Evolutionary conservation across 1,140 invertebrate species (phyloP).

Genomic region (Penaeus japonicus): DNA sequence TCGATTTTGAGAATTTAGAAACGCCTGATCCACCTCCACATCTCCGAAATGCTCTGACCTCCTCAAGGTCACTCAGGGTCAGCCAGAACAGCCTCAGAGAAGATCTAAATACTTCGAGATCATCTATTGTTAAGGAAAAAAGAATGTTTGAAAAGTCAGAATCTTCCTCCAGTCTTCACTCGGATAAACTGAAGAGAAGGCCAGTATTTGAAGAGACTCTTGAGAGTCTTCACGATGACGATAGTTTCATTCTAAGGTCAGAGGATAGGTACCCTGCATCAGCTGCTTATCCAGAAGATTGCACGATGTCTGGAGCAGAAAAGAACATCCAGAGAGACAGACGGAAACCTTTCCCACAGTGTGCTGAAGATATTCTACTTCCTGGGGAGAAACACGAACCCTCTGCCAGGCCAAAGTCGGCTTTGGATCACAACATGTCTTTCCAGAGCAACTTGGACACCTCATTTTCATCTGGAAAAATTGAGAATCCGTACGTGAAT

Average conservation of each 20-base stretch:
- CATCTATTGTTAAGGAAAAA: slow-evolving; percentile 37
- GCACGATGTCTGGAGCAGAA: slow-evolving; percentile 31
- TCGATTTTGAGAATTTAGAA: slow-evolving; percentile 55
- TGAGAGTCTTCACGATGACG: slow-evolving; percentile 49
- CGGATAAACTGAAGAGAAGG: slow-evolving; percentile 53
- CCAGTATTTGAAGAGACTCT: slow-evolving; percentile 54
- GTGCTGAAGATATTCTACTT: slow-evolving; percentile 41
- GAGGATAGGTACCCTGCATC: slow-evolving; percentile 57
- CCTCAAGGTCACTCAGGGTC: slow-evolving; percentile 53
- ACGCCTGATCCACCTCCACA: slow-evolving; percentile 54
- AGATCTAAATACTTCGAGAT: slow-evolving; percentile 37
- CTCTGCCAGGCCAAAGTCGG: slow-evolving; percentile 40
- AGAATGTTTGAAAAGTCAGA: slow-evolving; percentile 44
- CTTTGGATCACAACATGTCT: slow-evolving; percentile 40
- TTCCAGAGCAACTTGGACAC: slow-evolving; percentile 42
- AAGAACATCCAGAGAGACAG: slow-evolving; percentile 49
- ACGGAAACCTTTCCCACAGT: slow-evolving; percentile 41
- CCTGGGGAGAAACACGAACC: slow-evolving; percentile 53
- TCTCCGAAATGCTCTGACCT: slow-evolving; percentile 53
- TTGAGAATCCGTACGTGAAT: slow-evolving; percentile 51
- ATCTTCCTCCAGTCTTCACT: slow-evolving; percentile 29
- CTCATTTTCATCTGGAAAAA: slow-evolving; percentile 30
- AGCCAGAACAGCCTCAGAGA: slow-evolving; percentile 39
- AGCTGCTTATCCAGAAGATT: slow-evolving; percentile 56
- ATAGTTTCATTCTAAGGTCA: slow-evolving; percentile 56